Evolutionary conservation across 2,113 vertebrate genomes (phyloP).

Genomic region (Dryoscopus gambensis): DNA sequence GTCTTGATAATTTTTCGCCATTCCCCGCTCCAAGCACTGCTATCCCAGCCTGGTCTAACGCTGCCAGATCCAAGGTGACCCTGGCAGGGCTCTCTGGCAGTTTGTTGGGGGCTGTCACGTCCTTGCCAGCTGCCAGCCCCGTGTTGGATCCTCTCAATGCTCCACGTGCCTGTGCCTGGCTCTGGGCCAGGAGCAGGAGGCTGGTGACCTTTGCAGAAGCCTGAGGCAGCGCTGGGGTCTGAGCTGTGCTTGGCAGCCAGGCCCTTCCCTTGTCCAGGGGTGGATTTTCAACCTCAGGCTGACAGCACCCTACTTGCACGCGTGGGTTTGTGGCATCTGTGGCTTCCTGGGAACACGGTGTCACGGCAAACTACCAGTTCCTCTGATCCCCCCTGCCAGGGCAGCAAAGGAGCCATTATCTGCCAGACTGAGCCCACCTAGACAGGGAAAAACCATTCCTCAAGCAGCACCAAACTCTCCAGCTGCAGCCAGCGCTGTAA

Average conservation of each 20-base stretch:
- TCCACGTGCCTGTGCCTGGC: not conserved
- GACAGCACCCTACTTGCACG: not conserved
- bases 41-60: not conserved
- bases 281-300: not conserved
- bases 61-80: not conserved
- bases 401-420: not conserved
- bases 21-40: not conserved
- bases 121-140: not conserved
- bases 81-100: not conserved
- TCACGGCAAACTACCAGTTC: not conserved
- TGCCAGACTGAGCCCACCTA: not conserved
- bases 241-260: not conserved
- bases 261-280: not conserved
- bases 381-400: not conserved
- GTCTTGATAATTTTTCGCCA: not conserved
- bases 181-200: not conserved
- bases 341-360: rapidly evolving
- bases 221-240: not conserved
- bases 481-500: not conserved
- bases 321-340: not conserved
- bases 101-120: not conserved
- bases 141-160: not conserved
- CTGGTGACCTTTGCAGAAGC: not conserved
- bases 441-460: not conserved
- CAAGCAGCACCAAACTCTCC: not conserved